Conservation (phyloP, 2,888 invertebrate species). For the Scaeva pyrastri region DNA sequence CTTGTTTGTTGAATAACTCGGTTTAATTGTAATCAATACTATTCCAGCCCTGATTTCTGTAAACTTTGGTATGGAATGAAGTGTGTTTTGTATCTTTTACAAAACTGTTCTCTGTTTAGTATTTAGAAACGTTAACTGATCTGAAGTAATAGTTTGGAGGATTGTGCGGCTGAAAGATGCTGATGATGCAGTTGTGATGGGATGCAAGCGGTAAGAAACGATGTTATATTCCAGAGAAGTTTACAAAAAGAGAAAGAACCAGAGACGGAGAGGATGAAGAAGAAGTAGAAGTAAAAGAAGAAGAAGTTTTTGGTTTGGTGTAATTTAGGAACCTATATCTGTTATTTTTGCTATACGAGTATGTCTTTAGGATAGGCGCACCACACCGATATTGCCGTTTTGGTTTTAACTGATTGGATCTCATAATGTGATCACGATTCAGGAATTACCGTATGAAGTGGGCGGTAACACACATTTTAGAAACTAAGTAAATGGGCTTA, state of each 20-base stretch:
- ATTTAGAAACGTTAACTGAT: constrained; percentile 74
- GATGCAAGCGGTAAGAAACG: constrained; percentile 8
- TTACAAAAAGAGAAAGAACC: neutral
- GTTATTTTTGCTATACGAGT: constrained; percentile 18
- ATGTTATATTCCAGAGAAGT: constrained; percentile 3
- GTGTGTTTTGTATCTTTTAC: constrained; percentile 31
- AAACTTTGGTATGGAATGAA: constrained; percentile 14
- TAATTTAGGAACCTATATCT: constrained; percentile 22
- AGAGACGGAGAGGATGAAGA: neutral
- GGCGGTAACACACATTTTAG: constrained; percentile 79
- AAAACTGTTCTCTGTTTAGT: constrained; percentile 45
- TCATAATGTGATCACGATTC: constrained; percentile 83
- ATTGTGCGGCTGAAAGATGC: neutral
- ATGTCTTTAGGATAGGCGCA: constrained; percentile 60
- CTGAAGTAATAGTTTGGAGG: constrained; percentile 48
- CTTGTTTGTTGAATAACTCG: too few relatives aligned
- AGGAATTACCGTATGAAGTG: constrained; percentile 84
- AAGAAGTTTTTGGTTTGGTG: constrained; percentile 42
- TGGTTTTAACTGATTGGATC: constrained; percentile 80
- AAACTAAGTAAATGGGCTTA: constrained; percentile 76
- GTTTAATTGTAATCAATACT: neutral
- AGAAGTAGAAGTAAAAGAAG: constrained; percentile 27
- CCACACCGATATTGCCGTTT: constrained; percentile 73
- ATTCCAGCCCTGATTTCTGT: neutral
- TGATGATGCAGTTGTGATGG: constrained; percentile 9